Evolutionary conservation across 2,888 invertebrate species (phyloP), one percentile per base, ranked within the genome.

Genomic region (Nomada hirtipes): DNA sequence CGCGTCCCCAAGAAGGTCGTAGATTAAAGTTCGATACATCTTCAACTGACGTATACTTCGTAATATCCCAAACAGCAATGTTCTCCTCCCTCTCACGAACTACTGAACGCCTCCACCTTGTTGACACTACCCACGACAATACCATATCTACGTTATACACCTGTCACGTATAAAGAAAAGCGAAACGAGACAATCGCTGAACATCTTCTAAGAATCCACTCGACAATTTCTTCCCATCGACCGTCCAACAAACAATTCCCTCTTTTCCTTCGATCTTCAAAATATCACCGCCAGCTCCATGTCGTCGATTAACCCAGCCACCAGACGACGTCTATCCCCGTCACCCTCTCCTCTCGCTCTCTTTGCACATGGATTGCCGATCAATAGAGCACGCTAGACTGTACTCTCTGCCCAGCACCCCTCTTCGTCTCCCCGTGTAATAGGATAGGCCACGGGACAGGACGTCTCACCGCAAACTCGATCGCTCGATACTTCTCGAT

Each of bases 401-500:
- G 63, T 20, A 42, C 55, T 59, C 42, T 42, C 44, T 4, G 29
- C 57, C 53, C 57, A 23, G 1, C 67, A 50, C 47, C 72, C 65
- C 55, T 53, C 36, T 20, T 9, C 44, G 4, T 7, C 57, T 47
- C 9, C 44, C 18, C 23, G 44, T 76, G 81, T 82, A 77, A 86
- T 77, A 65, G 82, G 75, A 86, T 74, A 75, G 80, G 79, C 77
- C 76, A n/a, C 78, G 67, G 63, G 78, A 79, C 78, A 72, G 76
- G 81, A 76, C 71, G 79, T 85, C 84, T 84, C 81, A 63, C 82
- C 86, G 86, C 86, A 76, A 68, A 67, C 73, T 78, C 83, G 86
- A 85, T 81, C 89, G 75, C 44, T 68, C 82, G 84, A 88, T 89
- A 88, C 88, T 89, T 79, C 87, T 77, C 86, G 82, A 89, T 90